Percentiles rank a stretch among this genome's conserved stretches.
phyloP scores from a whole-genome alignment of 2,888 invertebrate species.

The Trachelus tabidus region DNA sequence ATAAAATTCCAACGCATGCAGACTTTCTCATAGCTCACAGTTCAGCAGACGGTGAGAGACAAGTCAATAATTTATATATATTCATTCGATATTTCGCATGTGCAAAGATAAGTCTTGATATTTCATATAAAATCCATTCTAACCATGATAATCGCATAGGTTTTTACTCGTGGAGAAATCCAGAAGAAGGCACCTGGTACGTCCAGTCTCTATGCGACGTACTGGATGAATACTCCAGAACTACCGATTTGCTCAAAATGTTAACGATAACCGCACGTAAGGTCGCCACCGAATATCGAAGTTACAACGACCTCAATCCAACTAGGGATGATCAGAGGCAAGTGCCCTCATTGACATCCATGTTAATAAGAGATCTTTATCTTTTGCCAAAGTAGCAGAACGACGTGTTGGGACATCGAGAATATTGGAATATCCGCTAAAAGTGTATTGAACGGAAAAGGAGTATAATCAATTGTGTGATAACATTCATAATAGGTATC shows the following conservation, averaged over 20 bases:
- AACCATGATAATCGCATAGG: slow-evolving; percentile 55
- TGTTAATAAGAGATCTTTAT: slow-evolving; percentile 65
- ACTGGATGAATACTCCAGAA: slow-evolving; percentile 62
- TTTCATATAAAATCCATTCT: background rate
- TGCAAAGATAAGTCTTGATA: background rate
- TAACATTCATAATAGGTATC: background rate
- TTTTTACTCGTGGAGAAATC: slow-evolving; percentile 70
- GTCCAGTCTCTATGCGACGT: slow-evolving; percentile 70
- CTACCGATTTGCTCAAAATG: slow-evolving; percentile 68
- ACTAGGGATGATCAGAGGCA: slow-evolving; percentile 65
- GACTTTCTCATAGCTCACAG: slow-evolving; percentile 72
- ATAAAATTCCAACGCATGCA: slow-evolving; percentile 70
- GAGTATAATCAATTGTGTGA: background rate
- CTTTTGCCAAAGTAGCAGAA: slow-evolving; percentile 45
- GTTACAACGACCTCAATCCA: slow-evolving; percentile 49
- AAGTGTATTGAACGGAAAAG: background rate
- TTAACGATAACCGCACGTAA: slow-evolving; percentile 67
- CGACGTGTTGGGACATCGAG: background rate
- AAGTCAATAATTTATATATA: background rate
- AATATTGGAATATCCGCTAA: background rate
- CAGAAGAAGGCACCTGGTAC: slow-evolving; percentile 71
- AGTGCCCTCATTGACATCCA: slow-evolving; percentile 68
- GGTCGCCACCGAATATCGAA: slow-evolving; percentile 69
- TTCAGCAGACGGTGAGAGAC: slow-evolving; percentile 68
- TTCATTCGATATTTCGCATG: background rate